phyloP scores from a whole-genome alignment of 2,113 vertebrate species.

The Mobula hypostoma region DNA sequence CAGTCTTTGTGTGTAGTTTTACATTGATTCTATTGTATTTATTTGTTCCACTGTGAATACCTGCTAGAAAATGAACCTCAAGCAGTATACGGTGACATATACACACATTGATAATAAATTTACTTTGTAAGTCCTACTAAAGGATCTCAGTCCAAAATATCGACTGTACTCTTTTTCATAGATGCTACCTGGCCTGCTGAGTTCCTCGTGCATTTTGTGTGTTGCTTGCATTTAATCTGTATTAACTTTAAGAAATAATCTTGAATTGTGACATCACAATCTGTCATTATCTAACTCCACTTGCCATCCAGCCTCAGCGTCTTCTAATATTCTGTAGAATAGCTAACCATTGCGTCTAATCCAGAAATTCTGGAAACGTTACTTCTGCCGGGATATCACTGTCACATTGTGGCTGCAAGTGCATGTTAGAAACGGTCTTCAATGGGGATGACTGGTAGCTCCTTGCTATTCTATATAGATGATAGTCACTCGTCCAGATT shows the following conservation, averaged over 20 bases:
- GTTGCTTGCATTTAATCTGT: background rate
- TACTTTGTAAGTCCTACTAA: no score
- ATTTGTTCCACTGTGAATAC: no score
- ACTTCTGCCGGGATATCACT: background rate
- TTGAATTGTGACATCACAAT: background rate
- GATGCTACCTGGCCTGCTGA: no score
- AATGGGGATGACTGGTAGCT: background rate
- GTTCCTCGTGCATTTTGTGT: no score
- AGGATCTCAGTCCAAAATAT: no score
- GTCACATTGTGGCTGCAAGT: background rate
- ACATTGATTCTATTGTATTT: no score
- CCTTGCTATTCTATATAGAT: background rate
- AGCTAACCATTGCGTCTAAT: background rate
- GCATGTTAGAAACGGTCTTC: background rate
- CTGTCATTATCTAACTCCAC: background rate
- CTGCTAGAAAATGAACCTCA: no score
- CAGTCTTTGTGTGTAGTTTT: no score
- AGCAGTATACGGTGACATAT: no score
- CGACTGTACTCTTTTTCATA: no score
- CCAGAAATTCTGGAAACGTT: background rate
- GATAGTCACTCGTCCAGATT: background rate
- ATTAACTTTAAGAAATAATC: background rate
- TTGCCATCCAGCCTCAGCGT: background rate
- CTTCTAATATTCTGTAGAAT: background rate
- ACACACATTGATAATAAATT: no score